Conservation (phyloP, 2,888 invertebrate genomes). For the Smittia sp. region DNA sequence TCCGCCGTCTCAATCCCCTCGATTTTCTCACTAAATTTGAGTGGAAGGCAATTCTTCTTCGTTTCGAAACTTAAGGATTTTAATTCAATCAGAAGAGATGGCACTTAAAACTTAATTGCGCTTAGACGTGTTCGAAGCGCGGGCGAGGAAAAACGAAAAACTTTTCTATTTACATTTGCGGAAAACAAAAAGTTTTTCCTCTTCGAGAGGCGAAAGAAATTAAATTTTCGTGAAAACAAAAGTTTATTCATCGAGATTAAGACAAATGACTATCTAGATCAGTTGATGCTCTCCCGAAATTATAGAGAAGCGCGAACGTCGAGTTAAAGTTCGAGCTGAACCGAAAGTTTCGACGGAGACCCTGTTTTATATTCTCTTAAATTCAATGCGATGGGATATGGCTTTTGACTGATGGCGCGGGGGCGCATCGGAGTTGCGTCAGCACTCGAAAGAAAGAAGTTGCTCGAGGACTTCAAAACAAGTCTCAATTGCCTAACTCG, state of each 20-base stretch:
- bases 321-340: neutral
- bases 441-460: too few relatives aligned
- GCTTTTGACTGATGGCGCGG: neutral
- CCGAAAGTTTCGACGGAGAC: constrained; percentile 8
- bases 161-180: neutral
- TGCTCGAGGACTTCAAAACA: too few relatives aligned
- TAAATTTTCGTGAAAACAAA: neutral
- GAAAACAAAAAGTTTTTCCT: neutral
- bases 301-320: neutral
- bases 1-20: neutral
- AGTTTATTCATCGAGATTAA: neutral
- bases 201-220: constrained; percentile 5
- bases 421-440: too few relatives aligned
- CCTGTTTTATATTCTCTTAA: constrained; percentile 3
- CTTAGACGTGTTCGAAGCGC: neutral
- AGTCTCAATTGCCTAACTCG: too few relatives aligned
- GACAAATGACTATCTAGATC: constrained; percentile 15
- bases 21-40: neutral
- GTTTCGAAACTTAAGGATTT: neutral
- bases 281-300: neutral
- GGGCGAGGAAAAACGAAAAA: neutral
- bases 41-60: constrained; percentile 15
- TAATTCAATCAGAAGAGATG: constrained; percentile 1
- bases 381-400: constrained; percentile 22
- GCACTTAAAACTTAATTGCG: constrained; percentile 25